Base-by-base conservation (phyloP, 2,797 vertebrate species). In the Anabas testudineus region DNA sequence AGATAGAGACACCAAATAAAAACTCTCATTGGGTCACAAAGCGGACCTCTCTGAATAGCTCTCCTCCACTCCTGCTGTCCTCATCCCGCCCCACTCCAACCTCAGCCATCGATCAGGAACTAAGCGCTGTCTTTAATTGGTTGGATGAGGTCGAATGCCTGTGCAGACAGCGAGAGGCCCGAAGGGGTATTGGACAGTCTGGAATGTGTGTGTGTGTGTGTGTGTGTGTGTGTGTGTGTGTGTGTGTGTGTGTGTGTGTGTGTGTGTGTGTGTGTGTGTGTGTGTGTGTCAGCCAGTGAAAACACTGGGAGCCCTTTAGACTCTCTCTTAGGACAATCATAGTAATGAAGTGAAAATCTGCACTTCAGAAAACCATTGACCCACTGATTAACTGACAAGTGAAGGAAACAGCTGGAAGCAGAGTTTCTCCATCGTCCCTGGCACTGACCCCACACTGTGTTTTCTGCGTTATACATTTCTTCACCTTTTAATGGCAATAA, bases 51-150 rank as follows among this genome's bases (percentile, higher is more conserved):
- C 51, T 49, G 36, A 82, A 61, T 18, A 62, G 60, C 37, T 43
- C 18, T 34, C 42, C 45, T 49, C 37, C 74, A 49, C 34, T 71
- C 22, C 76, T 9, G 34, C 62, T 58, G 71, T 70, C 74, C 86
- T 85, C 69, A 71, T 80, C 77, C 74, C 71, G 71, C 74, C 82
- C 76, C 68, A 62, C 75, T 75, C 67, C 58, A 63, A 71, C 78
- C 72, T 53, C 61, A 71, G 74, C 77, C 89, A 92, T 89, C 63
- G 90, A 91, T 92, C 87, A 79, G 90, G 88, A 91, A 92, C 89
- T 92, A 91, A 93, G 89, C 74, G 73, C 78, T 46, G 80, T 80
- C 81, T 92, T 91, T 91, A 93, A 93, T 93, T 92, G 90, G 86
- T 80, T 78, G 81, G 87, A 90, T 43, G 81, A 78, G 90, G 90